phyloP scores from a whole-genome alignment of 2,113 vertebrate species.

The Dipodomys merriami region DNA sequence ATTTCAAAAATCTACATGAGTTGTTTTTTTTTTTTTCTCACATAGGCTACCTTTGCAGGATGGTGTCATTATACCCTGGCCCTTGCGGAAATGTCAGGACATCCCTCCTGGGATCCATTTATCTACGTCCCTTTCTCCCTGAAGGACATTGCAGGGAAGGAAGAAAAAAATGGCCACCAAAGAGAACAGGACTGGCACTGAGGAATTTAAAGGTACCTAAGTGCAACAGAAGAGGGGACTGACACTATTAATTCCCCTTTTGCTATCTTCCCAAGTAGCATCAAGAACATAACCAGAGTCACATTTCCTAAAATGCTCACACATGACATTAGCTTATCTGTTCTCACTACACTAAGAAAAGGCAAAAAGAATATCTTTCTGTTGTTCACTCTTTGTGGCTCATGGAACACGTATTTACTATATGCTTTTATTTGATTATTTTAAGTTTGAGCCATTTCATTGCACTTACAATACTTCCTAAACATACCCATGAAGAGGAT shows the following conservation, averaged over 20 bases:
- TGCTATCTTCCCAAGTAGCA: not conserved
- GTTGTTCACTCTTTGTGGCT: constrained; percentile 2
- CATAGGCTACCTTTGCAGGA: not conserved
- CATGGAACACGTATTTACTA: constrained; percentile 1
- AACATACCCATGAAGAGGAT: not conserved
- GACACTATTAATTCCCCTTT: not conserved
- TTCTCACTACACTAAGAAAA: not conserved
- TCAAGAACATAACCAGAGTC: constrained; percentile 6
- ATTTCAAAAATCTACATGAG: constrained; percentile 13
- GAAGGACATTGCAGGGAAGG: not conserved
- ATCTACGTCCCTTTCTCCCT: not conserved
- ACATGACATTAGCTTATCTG: constrained; percentile 9
- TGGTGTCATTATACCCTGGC: not conserved
- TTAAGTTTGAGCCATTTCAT: constrained; percentile 52
- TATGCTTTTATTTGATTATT: constrained; percentile 21
- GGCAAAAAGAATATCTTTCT: not conserved
- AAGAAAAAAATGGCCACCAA: not conserved
- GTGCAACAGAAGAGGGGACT: not conserved
- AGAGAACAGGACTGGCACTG: not conserved
- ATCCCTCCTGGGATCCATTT: constrained; percentile 37
- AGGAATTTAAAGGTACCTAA: not conserved
- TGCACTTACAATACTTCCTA: constrained; percentile 8
- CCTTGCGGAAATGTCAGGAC: constrained; percentile 44
- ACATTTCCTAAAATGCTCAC: constrained; percentile 36
- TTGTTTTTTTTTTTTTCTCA: constrained; percentile 28